Evolutionary conservation across 1,140 invertebrate species (phyloP), one percentile per base, ranked within the genome.

Genomic region (Phymastichus coffea): DNA sequence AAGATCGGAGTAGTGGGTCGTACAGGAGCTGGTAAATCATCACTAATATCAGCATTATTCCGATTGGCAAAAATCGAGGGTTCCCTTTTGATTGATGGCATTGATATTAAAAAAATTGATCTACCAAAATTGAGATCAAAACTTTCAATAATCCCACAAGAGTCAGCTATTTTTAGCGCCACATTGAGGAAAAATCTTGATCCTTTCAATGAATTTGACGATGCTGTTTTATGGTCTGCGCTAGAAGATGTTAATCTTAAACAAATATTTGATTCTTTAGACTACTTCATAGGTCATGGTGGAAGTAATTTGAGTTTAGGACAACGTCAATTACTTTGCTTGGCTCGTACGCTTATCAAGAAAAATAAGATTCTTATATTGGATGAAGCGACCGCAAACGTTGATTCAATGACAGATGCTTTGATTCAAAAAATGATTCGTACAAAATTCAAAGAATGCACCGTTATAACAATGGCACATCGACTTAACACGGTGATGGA

Each of bases 11-110:
- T 89, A 20, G 86, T 88, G 48, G 88, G 88, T 14, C 71, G 88
- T 47, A 91, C 88, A 4, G 92, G 92, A 1, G 91, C 91, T 47
- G 92, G 92, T 6, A 94, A 95, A 77, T 89, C 89, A 1, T 92
- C 91, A 0, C 68, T 94, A 0, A 88, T 92, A 28, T 80, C 84
- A 8, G 86, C 86, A 0, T 70, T 93, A 2, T 93, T 93, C 64
- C 82, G 90, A 1, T 64, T 93, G 35, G 80, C 83, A 25, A 64
- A 68, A 22, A 26, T 77, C 0, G 67, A 72, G 2, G 77, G 77
- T 9, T 57, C 66, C 10, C 77, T 91, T 30, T 54, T 68, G 0
- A 88, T 95, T 44, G 93, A 94, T 71, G 84, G 74, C 10, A 15
- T 52, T 71, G 30, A 82, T 47, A 82, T 84, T 0, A 72, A 73